Evolutionary conservation across 2,797 vertebrate species (phyloP).

Genomic region (Silurus aristotelis): DNA sequence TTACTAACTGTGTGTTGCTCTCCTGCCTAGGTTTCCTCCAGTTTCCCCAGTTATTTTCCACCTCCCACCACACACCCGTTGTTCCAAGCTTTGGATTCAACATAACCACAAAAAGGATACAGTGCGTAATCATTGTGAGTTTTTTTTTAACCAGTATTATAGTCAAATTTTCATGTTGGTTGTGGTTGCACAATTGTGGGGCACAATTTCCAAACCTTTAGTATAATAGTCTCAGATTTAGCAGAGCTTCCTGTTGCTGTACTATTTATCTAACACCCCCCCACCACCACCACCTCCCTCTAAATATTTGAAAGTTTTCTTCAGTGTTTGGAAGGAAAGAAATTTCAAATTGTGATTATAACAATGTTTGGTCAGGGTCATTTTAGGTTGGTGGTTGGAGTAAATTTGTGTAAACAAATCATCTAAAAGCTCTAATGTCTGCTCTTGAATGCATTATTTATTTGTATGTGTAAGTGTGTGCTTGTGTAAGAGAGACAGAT

Average conservation of each 20-base stretch:
- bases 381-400: not conserved
- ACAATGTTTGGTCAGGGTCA: conserved; percentile 2
- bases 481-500: not conserved
- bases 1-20: not conserved
- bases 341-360: conserved; percentile 4
- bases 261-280: not conserved
- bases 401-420: not conserved
- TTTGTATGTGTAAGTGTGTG: conserved; percentile 17
- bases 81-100: not conserved
- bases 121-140: not conserved
- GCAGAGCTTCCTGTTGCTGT: not conserved
- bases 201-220: not conserved
- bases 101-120: not conserved
- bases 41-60: not conserved
- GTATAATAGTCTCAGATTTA: not conserved
- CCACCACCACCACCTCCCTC: too few species aligned
- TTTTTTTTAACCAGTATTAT: not conserved
- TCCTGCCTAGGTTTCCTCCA: not conserved
- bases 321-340: not conserved
- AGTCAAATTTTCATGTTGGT: not conserved
- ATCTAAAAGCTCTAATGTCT: not conserved
- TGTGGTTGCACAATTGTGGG: not conserved
- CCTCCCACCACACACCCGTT: not conserved
- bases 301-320: not conserved
- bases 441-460: conserved; percentile 16